Percentiles rank a stretch among this genome's conserved stretches.
These are phyloP conservation scores for Amblyopsis hoosieri DNA, from an alignment of 2,797 vertebrate species.

Conservation along the genomic window DNA sequence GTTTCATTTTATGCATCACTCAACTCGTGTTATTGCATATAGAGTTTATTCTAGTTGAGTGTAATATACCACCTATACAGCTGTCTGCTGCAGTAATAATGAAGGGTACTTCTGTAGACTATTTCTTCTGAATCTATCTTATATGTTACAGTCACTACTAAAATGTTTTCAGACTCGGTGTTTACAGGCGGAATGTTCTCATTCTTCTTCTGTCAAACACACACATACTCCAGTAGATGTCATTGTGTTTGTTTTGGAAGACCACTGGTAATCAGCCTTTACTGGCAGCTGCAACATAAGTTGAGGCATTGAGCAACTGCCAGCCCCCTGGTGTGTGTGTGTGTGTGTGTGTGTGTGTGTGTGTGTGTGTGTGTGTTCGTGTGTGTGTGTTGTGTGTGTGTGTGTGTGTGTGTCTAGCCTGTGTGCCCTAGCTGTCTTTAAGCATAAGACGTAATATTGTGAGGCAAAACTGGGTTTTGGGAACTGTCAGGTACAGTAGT, in stretches of 20 bases:
- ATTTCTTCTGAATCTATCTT: too few species aligned
- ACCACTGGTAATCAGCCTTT: constrained; percentile 63
- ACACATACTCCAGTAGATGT: constrained; percentile 22
- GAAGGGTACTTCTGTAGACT: too few species aligned
- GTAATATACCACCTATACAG: too few species aligned
- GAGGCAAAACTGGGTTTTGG: constrained; percentile 63
- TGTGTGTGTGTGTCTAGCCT: constrained; percentile 19
- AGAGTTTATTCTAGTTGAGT: too few species aligned
- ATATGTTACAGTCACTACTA: too few species aligned
- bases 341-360: background rate
- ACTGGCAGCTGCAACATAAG: constrained; percentile 49
- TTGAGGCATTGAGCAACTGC: constrained; percentile 47
- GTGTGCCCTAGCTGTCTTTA: constrained; percentile 43
- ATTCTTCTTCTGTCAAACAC: background rate
- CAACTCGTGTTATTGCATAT: too few species aligned
- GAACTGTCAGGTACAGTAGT: constrained; percentile 41
- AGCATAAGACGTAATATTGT: constrained; percentile 38
- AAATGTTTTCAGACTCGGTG: too few species aligned
- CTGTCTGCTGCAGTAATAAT: too few species aligned
- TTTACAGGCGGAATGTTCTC: background rate
- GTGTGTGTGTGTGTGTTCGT: constrained; percentile 15
- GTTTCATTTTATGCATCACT: too few species aligned
- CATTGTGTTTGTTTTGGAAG: constrained; percentile 50
- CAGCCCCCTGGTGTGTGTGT: constrained; percentile 23
- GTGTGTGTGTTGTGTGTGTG: background rate